phyloP scores from a whole-genome alignment of 1,140 invertebrate species.

The Cydia pomonella region DNA sequence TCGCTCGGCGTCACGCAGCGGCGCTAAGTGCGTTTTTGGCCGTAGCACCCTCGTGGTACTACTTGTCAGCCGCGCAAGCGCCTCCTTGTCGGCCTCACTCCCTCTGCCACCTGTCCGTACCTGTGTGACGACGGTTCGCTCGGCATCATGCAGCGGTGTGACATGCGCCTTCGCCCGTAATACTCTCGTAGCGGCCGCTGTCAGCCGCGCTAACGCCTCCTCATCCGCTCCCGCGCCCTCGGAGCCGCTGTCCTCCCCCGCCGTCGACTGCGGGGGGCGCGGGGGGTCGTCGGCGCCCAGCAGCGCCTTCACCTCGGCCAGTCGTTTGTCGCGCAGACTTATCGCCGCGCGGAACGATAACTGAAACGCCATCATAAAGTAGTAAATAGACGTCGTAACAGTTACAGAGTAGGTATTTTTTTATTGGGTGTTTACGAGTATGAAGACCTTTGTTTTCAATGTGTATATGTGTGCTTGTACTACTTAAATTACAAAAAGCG shows the following conservation, averaged over 20 bases:
- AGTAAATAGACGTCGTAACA: not conserved
- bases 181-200: conserved; percentile 76
- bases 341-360: conserved; percentile 84
- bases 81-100: too few relatives aligned
- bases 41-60: too few relatives aligned
- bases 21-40: too few relatives aligned
- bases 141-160: conserved; percentile 83
- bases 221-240: conserved; percentile 42
- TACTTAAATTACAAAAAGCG: too few relatives aligned
- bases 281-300: conserved; percentile 73
- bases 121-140: conserved; percentile 83
- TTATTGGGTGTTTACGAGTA: too few relatives aligned
- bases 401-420: too few relatives aligned
- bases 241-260: not conserved
- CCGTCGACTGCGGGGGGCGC: not conserved
- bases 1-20: too few relatives aligned
- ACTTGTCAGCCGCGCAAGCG: too few relatives aligned
- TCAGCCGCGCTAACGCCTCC: conserved; percentile 62
- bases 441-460: too few relatives aligned
- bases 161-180: conserved; percentile 79
- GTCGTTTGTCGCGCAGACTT: conserved; percentile 82
- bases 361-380: conserved; percentile 59
- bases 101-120: too few relatives aligned
- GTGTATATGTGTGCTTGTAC: too few relatives aligned
- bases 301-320: conserved; percentile 80